These are phyloP conservation scores for Drosophila longiperda DNA, from an alignment of 2,888 invertebrate species.

Conservation along the genomic window DNA sequence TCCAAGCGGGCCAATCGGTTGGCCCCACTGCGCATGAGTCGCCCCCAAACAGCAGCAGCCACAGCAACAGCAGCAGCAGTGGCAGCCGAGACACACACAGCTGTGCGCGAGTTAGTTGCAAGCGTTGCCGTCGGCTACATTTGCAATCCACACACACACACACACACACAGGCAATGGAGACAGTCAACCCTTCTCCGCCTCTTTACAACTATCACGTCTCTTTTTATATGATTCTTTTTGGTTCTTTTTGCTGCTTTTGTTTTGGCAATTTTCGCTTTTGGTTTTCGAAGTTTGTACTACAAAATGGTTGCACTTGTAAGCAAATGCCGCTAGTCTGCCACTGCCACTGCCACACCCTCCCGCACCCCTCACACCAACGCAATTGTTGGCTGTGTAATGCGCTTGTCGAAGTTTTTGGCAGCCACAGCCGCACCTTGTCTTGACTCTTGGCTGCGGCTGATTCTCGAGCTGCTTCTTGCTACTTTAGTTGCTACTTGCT, in stretches of 20 bases:
- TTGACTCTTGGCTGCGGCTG: constrained; percentile 68
- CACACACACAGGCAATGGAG: constrained; percentile 49
- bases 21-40: constrained; percentile 81
- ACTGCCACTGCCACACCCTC: constrained; percentile 13
- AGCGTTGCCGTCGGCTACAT: constrained; percentile 55
- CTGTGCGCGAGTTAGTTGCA: constrained; percentile 20
- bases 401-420: constrained; percentile 78
- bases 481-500: not conserved
- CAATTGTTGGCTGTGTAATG: constrained; percentile 76
- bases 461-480: constrained; percentile 8
- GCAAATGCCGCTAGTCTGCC: constrained; percentile 58
- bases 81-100: not conserved
- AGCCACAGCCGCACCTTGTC: constrained; percentile 68
- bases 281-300: constrained; percentile 81
- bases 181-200: constrained; percentile 38
- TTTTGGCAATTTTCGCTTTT: constrained; percentile 79
- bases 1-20: constrained; percentile 84
- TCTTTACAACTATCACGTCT: not conserved
- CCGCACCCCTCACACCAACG: not conserved
- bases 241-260: constrained; percentile 52
- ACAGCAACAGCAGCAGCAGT: constrained; percentile 13
- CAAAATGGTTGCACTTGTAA: constrained; percentile 83
- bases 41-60: constrained; percentile 31
- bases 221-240: constrained; percentile 12
- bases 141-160: constrained; percentile 38